Percentiles rank a stretch among this genome's conserved stretches.
Evolutionary conservation across 2,888 invertebrate genomes (phyloP).

Genomic region (Ophion ventricosus): DNA sequence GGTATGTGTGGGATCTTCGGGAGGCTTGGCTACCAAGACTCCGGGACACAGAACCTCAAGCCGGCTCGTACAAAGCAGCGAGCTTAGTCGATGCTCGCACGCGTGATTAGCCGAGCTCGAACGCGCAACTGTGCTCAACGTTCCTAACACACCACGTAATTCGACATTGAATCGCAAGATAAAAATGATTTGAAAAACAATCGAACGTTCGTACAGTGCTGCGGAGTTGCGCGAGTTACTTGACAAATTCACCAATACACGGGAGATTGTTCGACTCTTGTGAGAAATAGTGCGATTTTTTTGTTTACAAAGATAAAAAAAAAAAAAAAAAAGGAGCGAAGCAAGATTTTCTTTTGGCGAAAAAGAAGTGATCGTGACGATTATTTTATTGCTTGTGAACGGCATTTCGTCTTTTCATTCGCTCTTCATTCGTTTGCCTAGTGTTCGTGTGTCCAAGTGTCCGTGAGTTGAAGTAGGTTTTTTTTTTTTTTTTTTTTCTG

Average conservation of each 20-base stretch:
- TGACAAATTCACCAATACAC: not conserved
- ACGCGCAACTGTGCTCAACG: conserved; percentile 16
- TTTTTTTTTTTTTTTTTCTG: not conserved
- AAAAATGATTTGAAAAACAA: not conserved
- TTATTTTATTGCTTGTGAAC: no score
- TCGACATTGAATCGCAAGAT: not conserved
- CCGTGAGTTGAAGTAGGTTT: not conserved
- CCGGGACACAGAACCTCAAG: conserved; percentile 32
- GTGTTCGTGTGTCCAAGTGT: not conserved
- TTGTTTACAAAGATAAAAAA: no score
- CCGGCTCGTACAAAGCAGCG: conserved; percentile 45
- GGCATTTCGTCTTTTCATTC: no score
- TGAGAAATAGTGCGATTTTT: no score
- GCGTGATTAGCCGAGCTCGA: conserved; percentile 57
- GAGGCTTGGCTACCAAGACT: not conserved
- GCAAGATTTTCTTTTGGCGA: no score
- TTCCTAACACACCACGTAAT: not conserved
- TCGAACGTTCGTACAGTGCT: not conserved
- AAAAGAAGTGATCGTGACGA: no score
- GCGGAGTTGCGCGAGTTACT: not conserved
- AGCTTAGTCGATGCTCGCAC: conserved; percentile 58
- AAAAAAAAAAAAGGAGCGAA: no score
- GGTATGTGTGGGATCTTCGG: conserved; percentile 33
- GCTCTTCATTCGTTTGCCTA: not conserved
- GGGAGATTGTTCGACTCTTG: not conserved